phyloP scores from a whole-genome alignment of 30 jellyfish, hydroid and myxozoan species.

The Nemopilema nomurai region DNA sequence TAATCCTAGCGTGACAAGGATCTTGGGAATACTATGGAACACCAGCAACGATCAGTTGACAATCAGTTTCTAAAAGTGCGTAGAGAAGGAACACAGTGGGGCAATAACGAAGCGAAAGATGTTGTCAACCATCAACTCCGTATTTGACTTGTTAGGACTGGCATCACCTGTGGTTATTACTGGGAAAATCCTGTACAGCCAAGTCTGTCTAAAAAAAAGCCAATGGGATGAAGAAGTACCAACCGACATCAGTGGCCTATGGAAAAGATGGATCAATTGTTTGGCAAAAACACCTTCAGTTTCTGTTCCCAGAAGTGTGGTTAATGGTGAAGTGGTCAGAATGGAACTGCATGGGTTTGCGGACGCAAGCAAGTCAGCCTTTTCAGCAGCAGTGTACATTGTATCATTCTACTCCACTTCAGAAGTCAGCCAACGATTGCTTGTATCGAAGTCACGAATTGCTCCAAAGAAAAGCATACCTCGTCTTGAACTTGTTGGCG shows the following conservation, averaged over 20 bases:
- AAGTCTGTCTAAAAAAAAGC: conserved; percentile 53
- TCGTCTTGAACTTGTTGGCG: conserved; percentile 66
- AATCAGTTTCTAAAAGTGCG: conserved; percentile 44
- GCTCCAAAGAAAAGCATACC: conserved; percentile 52
- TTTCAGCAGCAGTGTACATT: conserved; percentile 42
- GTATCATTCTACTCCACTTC: conserved; percentile 20
- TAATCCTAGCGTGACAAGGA: conserved; percentile 53
- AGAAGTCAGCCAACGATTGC: conserved; percentile 44
- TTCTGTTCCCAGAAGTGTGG: conserved; percentile 40
- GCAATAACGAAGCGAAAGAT: conserved; percentile 66
- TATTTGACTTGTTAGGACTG: conserved; percentile 51
- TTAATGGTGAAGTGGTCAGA: conserved; percentile 23
- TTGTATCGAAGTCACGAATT: conserved; percentile 55
- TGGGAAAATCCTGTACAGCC: conserved; percentile 66
- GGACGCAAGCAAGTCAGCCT: conserved; percentile 37
- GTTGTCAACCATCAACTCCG: conserved; percentile 56
- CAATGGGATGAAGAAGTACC: conserved; percentile 71
- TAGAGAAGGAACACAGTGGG: conserved; percentile 18
- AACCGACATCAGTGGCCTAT: conserved; percentile 26
- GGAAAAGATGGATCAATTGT: conserved; percentile 53
- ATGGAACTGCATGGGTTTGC: conserved; percentile 61
- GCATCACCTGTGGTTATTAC: conserved; percentile 75
- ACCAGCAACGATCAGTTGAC: conserved; percentile 51
- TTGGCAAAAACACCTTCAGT: conserved; percentile 13
- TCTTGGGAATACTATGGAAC: conserved; percentile 87